A percentile compares a stretch with the other conserved stretches of the same genome.
phyloP scores from a whole-genome alignment of 2,888 invertebrate genomes.

The Myopa tessellatipennis region DNA sequence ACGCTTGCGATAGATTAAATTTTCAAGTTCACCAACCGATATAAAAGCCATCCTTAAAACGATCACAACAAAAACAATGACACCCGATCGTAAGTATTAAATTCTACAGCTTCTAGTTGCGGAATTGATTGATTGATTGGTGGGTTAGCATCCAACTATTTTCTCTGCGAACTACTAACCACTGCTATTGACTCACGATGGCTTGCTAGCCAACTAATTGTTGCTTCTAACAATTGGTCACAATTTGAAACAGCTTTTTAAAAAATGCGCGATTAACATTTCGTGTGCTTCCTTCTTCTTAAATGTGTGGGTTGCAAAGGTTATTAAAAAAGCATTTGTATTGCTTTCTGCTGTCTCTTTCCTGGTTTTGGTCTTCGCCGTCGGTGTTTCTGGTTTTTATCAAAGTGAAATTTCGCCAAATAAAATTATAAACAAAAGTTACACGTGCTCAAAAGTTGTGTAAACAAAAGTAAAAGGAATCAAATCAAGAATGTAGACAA shows the following conservation, averaged over 20 bases:
- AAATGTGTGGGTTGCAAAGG: neutral
- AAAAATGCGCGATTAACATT: slow-evolving; percentile 32
- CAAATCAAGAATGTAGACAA: too few relatives aligned
- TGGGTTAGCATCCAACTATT: too few relatives aligned
- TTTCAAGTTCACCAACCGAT: slow-evolving; percentile 51
- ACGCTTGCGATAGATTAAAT: slow-evolving; percentile 62
- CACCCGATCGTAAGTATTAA: too few relatives aligned
- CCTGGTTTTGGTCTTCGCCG: neutral
- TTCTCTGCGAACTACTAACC: neutral
- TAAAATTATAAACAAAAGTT: neutral
- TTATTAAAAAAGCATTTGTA: neutral
- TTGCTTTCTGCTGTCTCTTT: neutral
- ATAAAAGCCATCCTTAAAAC: slow-evolving; percentile 7
- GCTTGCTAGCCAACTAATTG: slow-evolving; percentile 44
- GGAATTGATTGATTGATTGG: neutral
- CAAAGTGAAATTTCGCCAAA: neutral
- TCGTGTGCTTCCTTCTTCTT: neutral
- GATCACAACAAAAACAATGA: too few relatives aligned
- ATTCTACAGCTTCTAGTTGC: neutral
- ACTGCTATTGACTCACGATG: slow-evolving; percentile 40
- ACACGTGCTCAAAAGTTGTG: neutral
- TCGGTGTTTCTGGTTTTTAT: neutral
- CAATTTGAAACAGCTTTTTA: neutral
- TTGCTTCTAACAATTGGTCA: neutral
- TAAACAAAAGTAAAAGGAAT: too few relatives aligned